These are phyloP conservation scores for Dolomedes plantarius DNA, from an alignment of 2,888 invertebrate species.

Conservation along the genomic window DNA sequence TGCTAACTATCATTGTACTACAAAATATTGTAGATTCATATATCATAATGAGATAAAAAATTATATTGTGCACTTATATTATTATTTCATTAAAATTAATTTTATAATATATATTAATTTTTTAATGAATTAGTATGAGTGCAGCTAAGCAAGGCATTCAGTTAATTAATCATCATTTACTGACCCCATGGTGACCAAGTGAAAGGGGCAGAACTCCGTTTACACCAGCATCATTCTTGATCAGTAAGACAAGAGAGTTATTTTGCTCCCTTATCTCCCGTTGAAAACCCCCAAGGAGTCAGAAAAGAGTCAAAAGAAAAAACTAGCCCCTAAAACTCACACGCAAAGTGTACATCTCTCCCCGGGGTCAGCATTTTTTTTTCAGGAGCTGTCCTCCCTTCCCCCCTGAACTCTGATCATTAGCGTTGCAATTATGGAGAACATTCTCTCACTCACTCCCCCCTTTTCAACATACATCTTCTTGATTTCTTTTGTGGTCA, in stretches of 20 bases:
- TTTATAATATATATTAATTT: no score
- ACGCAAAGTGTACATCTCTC: background rate
- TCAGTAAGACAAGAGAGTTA: background rate
- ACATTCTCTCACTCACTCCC: background rate
- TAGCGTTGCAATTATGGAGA: slow-evolving; percentile 7
- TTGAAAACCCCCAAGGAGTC: background rate
- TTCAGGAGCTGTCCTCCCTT: background rate
- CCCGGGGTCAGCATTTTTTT: background rate
- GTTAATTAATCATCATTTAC: no score
- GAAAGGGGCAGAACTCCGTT: no score
- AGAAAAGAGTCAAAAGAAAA: background rate
- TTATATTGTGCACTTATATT: no score
- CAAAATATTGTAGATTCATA: no score
- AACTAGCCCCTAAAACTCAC: background rate
- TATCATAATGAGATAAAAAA: no score
- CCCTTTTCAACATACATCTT: slow-evolving; percentile 13
- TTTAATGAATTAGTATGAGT: no score
- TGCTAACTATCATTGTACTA: no score
- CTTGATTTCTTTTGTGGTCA: background rate
- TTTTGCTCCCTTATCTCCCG: background rate
- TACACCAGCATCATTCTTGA: no score
- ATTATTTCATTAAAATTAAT: no score
- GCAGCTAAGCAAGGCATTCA: no score
- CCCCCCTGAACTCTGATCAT: background rate
- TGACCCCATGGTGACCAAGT: no score